Base-by-base conservation (phyloP, 2,797 vertebrate species). In the Microctenopoma steveboyesi region DNA sequence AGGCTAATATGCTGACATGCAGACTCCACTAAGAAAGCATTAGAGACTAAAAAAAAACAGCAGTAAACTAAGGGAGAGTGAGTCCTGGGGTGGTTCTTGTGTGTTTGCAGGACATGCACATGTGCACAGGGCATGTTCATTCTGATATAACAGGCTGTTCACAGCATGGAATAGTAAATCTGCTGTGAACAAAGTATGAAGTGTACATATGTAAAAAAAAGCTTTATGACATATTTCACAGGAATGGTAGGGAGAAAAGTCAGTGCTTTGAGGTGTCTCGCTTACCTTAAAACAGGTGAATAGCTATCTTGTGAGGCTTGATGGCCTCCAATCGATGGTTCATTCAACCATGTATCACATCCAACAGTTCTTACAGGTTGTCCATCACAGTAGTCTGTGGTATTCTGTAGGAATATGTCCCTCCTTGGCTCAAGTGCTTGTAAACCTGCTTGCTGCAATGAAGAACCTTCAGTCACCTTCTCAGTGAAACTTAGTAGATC, bases 221-320 rank as follows among this genome's bases (percentile, higher is more conserved):
- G 22, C 7, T 35, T 8, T 9, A 35, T 35, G 33, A 2, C 7
- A 2, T 35, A 35, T 8, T 35, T 35, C 7, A 35, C 33, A 12
- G 42, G 1, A 58, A 28, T 2, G 33, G 1, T 3, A 46, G 0
- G 54, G 30, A n/a, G 8, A 3, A 15, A 18, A 62, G 1, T 1
- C 35, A 25, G 18, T 60, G 4, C 25, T 47, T 51, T 54, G 4
- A 61, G 8, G 42, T 55, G 35, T 16, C 9, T 40, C 48, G 39
- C 83, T 86, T 87, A 93, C 92, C 89, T 83, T 83, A 56, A 65
- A 67, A 43, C 30, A 45, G 66, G 27, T 42, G 83, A 78, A 64
- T 73, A 68, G 13, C 47, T 65, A 27, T 80, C 64, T 30, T 66
- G 65, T 50, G 64, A 84, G 48, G 58, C 60, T 45, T 59, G 58